Evolutionary conservation across 1,140 invertebrate genomes (phyloP).

Genomic region (Globodera rostochiensis): DNA sequence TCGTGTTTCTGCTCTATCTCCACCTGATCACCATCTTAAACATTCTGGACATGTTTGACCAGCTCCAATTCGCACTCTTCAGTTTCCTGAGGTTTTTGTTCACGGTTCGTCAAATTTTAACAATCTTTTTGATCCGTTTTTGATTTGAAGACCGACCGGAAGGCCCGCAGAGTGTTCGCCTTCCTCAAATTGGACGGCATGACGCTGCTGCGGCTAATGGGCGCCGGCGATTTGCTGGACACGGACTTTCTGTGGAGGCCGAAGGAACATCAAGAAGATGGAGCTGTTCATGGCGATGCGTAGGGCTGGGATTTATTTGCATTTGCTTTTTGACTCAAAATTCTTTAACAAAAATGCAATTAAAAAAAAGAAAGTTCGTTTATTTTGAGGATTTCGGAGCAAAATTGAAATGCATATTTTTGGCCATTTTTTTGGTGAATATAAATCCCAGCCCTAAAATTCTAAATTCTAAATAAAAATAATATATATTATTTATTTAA

Average conservation of each 20-base stretch:
- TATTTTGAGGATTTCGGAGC: too few relatives aligned
- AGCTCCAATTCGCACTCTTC: neutral
- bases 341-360: too few relatives aligned
- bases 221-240: neutral
- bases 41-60: neutral
- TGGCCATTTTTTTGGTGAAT: too few relatives aligned
- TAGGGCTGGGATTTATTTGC: too few relatives aligned
- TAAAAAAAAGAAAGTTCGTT: too few relatives aligned
- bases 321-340: too few relatives aligned
- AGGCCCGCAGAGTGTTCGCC: neutral
- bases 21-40: neutral
- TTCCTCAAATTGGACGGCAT: neutral
- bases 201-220: neutral
- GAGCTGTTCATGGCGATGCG: too few relatives aligned
- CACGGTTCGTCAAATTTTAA: neutral
- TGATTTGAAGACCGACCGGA: neutral
- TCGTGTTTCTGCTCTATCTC: neutral
- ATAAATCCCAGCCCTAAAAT: too few relatives aligned
- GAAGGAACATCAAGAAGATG: too few relatives aligned
- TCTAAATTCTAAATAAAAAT: too few relatives aligned
- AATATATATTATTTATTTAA: too few relatives aligned
- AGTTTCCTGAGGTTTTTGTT: neutral
- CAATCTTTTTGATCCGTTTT: neutral
- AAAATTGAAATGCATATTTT: too few relatives aligned
- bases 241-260: neutral